Evolutionary conservation across 2,113 vertebrate genomes (phyloP), one percentile per base, ranked within the genome.

Genomic region (Antidorcas marsupialis): DNA sequence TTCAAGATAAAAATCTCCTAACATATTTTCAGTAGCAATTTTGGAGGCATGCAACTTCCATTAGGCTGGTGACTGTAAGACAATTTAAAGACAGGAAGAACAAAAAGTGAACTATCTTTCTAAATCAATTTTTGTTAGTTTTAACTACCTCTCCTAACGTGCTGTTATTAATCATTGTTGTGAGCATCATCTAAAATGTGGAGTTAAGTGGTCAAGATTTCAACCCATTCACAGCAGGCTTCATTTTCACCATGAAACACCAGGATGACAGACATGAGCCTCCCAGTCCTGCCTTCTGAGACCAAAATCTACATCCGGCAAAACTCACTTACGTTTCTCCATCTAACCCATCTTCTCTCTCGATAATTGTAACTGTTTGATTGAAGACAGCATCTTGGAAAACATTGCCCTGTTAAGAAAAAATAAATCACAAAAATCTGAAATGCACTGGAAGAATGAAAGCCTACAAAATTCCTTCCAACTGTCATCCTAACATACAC

Each of bases 311-410:
- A 50, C 1, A 39, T 9, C 55, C 2, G 11, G 8, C 19, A 55
- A 78, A 19, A 13, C 25, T 97, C 67, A 98, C 99, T 99, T 98
- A 99, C 99, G 99, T 99, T 98, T 99, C 99, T 99, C 99, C 99
- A 96, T 99, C 99, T 79, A 99, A 96, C 2, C 99, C 99, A 90
- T 99, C 99, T 97, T 99, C 99, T 91, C 96, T 99, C 98, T 99
- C 99, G 33, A 99, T 99, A 97, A 99, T 98, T 39, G 99, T 99
- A 94, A 99, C 99, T 0, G 99, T 99, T 98, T 99, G 99, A 98
- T 99, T 99, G 98, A 99, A 99, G 92, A 99, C 99, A 8, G 99
- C 99, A 98, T 99, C 99, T 98, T 99, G 99, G 98, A 99, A 99
- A 67, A 99, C 23, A 8, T 99, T 99, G 57, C 99, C 99, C 99